phyloP scores from a whole-genome alignment of 1,140 invertebrate species.

The Heliconius hermathena region DNA sequence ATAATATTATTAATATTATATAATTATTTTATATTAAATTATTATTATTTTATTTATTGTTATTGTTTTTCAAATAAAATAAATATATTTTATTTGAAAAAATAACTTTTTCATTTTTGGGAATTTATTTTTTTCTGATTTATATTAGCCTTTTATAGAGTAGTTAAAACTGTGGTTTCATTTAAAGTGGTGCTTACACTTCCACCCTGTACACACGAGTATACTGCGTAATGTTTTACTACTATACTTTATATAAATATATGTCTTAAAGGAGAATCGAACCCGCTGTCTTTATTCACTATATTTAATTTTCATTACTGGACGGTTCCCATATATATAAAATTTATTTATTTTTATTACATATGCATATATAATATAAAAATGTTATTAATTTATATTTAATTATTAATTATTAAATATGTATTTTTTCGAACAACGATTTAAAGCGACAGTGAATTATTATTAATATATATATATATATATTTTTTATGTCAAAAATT shows the following conservation, averaged over 20 bases:
- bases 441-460: constrained; percentile 1
- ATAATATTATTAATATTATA: too few species aligned
- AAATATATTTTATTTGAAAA: too few species aligned
- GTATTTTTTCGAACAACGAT: not conserved
- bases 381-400: not conserved
- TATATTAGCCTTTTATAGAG: too few species aligned
- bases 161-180: too few species aligned
- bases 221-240: not conserved
- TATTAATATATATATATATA: not conserved
- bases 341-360: not conserved
- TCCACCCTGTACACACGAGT: too few species aligned
- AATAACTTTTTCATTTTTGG: too few species aligned
- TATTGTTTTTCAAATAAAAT: too few species aligned
- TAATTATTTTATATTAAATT: too few species aligned
- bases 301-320: not conserved
- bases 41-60: too few species aligned
- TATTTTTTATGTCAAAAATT: not conserved
- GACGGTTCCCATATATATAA: not conserved
- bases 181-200: too few species aligned
- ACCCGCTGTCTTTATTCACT: not conserved
- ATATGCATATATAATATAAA: not conserved
- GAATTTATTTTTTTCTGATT: too few species aligned
- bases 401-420: not conserved
- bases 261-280: not conserved
- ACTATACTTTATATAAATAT: not conserved